Evolutionary conservation across 2,888 invertebrate genomes (phyloP).

Genomic region (Drosophila mimetica): DNA sequence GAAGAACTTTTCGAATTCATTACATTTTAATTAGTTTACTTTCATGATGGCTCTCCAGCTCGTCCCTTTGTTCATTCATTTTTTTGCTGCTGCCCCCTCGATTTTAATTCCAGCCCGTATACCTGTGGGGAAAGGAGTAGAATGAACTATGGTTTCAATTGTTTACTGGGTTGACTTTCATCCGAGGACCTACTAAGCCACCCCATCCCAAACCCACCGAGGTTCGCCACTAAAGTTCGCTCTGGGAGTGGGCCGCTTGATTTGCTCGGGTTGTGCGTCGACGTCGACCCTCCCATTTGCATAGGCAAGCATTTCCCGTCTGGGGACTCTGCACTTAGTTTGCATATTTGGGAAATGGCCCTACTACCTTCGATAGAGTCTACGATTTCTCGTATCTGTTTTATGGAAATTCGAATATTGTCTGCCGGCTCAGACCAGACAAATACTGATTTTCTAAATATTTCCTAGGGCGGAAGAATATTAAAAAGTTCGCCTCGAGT

Average conservation of each 20-base stretch:
- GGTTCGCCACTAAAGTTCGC: conserved; percentile 39
- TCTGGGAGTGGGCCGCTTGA: conserved; percentile 21
- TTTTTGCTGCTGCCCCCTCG: conserved; percentile 7
- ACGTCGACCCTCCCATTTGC: conserved; percentile 54
- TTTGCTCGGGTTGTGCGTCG: conserved; percentile 21
- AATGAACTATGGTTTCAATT: conserved; percentile 40
- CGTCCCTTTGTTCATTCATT: conserved; percentile 33
- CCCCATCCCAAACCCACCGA: not conserved
- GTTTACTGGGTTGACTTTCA: conserved; percentile 23
- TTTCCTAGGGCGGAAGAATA: conserved; percentile 26
- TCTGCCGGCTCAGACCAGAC: conserved; percentile 16
- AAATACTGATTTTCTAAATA: conserved; percentile 25
- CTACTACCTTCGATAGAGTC: conserved; percentile 11
- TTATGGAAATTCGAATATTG: conserved; percentile 35
- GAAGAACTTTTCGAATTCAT: conserved; percentile 62
- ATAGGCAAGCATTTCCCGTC: conserved; percentile 65
- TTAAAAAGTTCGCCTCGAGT: conserved; percentile 13
- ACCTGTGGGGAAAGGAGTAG: conserved; percentile 28
- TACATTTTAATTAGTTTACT: conserved; percentile 73
- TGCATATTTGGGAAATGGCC: conserved; percentile 53
- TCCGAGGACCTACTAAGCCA: conserved; percentile 5
- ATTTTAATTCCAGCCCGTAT: conserved; percentile 33
- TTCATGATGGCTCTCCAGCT: conserved; percentile 42
- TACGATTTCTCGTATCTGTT: conserved; percentile 5
- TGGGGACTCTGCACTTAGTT: conserved; percentile 53